Base-by-base conservation (phyloP, 2,113 vertebrate genomes). In the Apodemus speciosus region DNA sequence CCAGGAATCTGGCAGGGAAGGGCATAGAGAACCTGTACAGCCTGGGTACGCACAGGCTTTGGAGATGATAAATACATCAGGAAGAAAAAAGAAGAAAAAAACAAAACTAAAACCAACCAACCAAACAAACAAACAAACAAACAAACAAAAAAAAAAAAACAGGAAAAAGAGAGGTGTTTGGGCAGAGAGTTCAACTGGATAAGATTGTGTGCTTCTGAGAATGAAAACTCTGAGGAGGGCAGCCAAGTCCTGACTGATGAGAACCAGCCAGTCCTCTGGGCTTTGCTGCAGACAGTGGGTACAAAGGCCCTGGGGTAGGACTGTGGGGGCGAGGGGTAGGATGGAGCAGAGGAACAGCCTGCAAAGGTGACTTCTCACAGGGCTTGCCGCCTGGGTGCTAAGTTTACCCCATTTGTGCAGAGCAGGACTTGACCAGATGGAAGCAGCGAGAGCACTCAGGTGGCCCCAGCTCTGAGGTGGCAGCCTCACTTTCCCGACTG, bases 231-330 rank as follows among this genome's bases (percentile, higher is more conserved):
- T 76, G 92, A 43, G 90, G 51, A 92, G 58, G 76, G 21, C 4
- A 88, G 43, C 64, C 32, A 40, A 49, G 64, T 21, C 30, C 32
- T 38, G 68, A 60, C 7, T 58, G 73, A 32, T 10, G 49, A 40
- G 85, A n/a, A 38, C 58, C 43, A 56, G 56, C 27, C 18, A 20
- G 56, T 10, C 53, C 83, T 40, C 11, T 25, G 46, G 62, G 7
- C 89, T 64, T 77, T 62, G 38, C 23, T 53, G 76, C 32, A 23
- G 43, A 35, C 20, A 27, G 81, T 14, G 0, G 6, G 8, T 79
- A 20, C 72, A 92, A 79, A 96, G 94, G 85, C 62, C 69, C 79
- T 58, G 75, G 69, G 69, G 71, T 58, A 49, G 77, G 73, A 32
- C 62, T 68, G 10, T 20, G 35, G 81, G 30, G 43, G 40, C 20